These are phyloP conservation scores for Atta colombica DNA, from an alignment of 1,140 invertebrate genomes.

Conservation along the genomic window DNA sequence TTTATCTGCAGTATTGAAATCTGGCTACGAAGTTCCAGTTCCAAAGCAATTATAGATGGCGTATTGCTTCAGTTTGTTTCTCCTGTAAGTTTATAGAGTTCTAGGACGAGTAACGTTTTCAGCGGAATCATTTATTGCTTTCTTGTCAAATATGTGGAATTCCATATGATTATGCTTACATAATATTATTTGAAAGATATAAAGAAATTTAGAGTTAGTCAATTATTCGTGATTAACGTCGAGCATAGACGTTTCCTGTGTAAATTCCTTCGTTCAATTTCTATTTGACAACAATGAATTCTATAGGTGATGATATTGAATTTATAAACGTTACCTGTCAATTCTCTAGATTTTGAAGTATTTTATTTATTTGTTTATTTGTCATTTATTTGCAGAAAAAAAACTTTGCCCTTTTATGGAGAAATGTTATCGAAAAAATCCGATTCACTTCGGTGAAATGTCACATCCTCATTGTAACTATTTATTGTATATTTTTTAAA, in stretches of 20 bases:
- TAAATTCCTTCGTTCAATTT: background rate
- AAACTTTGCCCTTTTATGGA: slow-evolving; percentile 80
- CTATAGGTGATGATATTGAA: background rate
- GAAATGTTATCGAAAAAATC: slow-evolving; percentile 93
- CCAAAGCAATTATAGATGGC: background rate
- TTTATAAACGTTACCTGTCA: too few relatives aligned
- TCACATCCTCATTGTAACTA: slow-evolving; percentile 92
- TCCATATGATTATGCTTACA: slow-evolving; percentile 8
- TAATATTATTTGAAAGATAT: background rate
- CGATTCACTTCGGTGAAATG: slow-evolving; percentile 93
- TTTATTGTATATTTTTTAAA: background rate
- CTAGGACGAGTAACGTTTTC: background rate
- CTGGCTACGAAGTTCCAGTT: background rate
- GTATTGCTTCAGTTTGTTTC: background rate
- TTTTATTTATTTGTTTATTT: too few relatives aligned
- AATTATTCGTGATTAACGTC: too few relatives aligned
- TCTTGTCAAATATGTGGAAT: background rate
- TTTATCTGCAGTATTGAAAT: background rate
- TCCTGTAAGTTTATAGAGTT: background rate
- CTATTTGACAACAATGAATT: slow-evolving; percentile 17
- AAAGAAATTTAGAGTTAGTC: background rate
- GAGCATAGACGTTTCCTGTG: background rate
- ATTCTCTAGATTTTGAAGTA: background rate
- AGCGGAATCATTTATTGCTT: background rate
- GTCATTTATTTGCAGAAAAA: slow-evolving; percentile 66